These are phyloP conservation scores for Oscheius sp. DNA, from an alignment of 2,888 invertebrate species.

Conservation along the genomic window DNA sequence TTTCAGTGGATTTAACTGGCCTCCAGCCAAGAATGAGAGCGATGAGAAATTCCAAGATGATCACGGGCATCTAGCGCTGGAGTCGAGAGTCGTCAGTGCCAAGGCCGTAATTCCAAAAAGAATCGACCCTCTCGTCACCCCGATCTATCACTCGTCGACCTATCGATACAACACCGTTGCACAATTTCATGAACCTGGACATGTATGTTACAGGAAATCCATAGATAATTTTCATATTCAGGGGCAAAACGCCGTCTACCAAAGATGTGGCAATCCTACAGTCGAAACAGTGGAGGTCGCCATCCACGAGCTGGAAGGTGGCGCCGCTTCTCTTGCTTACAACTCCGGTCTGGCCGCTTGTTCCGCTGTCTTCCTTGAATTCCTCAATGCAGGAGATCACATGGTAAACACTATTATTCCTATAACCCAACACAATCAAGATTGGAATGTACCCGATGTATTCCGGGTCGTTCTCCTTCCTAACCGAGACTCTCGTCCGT, in stretches of 20 bases:
- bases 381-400: conserved; percentile 74
- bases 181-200: conserved; percentile 47
- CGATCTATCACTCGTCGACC: conserved; percentile 57
- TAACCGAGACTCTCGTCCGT: conserved; percentile 65
- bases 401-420: conserved; percentile 50
- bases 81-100: conserved; percentile 41
- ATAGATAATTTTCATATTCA: conserved; percentile 2
- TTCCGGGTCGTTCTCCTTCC: conserved; percentile 69
- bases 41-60: conserved; percentile 43
- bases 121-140: conserved; percentile 54
- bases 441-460: conserved; percentile 72
- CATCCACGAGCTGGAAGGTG: conserved; percentile 58
- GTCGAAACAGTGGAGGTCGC: conserved; percentile 55
- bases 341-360: conserved; percentile 68
- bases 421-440: conserved; percentile 46
- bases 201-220: conserved; percentile 37
- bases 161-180: conserved; percentile 47
- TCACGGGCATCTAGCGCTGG: conserved; percentile 41
- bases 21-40: conserved; percentile 51
- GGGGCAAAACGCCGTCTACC: conserved; percentile 54
- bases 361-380: conserved; percentile 71
- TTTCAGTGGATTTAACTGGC: conserved; percentile 43
- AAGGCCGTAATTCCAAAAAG: conserved; percentile 43
- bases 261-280: conserved; percentile 60
- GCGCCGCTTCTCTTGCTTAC: conserved; percentile 53